phyloP scores from a whole-genome alignment of 2,797 vertebrate species.

The Stomatorhinus walkeri region DNA sequence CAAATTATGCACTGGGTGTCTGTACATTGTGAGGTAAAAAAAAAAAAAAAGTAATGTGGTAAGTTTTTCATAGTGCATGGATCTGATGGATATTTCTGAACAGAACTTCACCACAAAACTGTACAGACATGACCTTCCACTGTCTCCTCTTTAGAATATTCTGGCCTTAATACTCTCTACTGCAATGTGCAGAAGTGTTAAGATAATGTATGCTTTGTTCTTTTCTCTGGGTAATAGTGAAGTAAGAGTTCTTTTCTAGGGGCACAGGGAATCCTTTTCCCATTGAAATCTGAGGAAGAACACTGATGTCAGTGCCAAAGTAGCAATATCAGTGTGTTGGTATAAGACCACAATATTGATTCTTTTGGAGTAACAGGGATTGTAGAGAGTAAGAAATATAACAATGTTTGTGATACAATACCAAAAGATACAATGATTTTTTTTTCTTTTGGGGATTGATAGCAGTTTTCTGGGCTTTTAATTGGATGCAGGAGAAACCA shows the following conservation, averaged over 20 bases:
- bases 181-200: neutral
- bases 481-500: neutral
- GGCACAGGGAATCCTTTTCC: neutral
- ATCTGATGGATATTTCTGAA: neutral
- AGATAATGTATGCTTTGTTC: neutral
- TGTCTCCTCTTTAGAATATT: neutral
- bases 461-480: neutral
- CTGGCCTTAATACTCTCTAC: neutral
- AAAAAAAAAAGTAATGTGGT: neutral
- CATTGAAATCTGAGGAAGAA: neutral
- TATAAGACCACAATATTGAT: neutral
- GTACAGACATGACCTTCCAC: neutral
- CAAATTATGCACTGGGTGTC: neutral
- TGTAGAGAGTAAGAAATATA: neutral
- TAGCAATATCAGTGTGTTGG: neutral
- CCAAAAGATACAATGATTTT: neutral
- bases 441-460: neutral
- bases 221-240: neutral
- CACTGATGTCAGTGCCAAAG: neutral
- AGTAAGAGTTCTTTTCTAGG: neutral
- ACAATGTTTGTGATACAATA: neutral
- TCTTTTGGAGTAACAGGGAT: neutral
- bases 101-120: neutral
- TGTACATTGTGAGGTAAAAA: neutral
- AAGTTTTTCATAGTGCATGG: neutral